Base-by-base conservation (phyloP, 1,140 invertebrate genomes). In the Ostrea denselamellosa region DNA sequence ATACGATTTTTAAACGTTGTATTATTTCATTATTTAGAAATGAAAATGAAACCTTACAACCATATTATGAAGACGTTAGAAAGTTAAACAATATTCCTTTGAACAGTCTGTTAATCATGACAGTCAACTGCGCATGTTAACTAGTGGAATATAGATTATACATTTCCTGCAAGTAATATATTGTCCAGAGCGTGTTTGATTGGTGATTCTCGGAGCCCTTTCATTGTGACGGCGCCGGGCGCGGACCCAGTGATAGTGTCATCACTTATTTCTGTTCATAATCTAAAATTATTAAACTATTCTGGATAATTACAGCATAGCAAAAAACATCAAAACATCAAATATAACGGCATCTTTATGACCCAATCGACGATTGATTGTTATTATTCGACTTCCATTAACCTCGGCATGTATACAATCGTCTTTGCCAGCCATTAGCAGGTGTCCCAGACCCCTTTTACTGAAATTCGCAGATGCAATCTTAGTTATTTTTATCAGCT, bases 321-420 rank as follows among this genome's bases (percentile, higher is more conserved):
- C 8, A 77, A 25, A 77, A 17, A 77, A n/a, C n/a, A n/a, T n/a
- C 10, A 77, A 77, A 77, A 4, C 2, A 17, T 62, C 17, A 17
- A 62, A n/a, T 0, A 10, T 77, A 25, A 77, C 68, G 7, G 68
- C 28, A 10, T 77, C 22, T 28, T 77, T 14, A 77, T 77, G 25
- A 77, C 28, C 68, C 25, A 34, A 77, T 77, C 25, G 28, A 34
- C 25, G 28, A 10, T 2, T 62, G 17, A 7, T 14, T 17, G 56
- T 62, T 62, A 62, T 19, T 62, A 62, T 17, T 77, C 12, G 68
- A 14, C 68, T 77, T 77, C 68, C 68, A 77, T 77, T 77, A 77
- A 77, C 22, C 28, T 2, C 25, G 68, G 22, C 28, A 12, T 28
- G 25, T 28, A 77, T 77, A 28, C 28, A 28, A 25, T 28, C 34